A percentile compares a stretch with the other conserved stretches of the same genome.
phyloP scores from a whole-genome alignment of 2,888 invertebrate genomes.

The Netelia inedita region DNA sequence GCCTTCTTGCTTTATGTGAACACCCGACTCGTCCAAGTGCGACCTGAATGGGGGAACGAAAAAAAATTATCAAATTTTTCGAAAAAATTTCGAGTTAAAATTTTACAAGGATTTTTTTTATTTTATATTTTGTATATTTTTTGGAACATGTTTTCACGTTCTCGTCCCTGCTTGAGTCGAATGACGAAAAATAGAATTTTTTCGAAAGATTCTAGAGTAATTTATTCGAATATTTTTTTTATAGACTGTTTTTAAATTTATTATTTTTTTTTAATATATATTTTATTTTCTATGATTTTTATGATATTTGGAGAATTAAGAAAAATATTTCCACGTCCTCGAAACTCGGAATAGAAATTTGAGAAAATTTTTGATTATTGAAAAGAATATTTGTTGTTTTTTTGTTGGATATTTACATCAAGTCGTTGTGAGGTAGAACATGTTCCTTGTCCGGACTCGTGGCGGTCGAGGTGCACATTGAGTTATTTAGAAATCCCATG shows the following conservation, averaged over 20 bases:
- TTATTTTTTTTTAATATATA: background rate
- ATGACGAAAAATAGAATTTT: no score
- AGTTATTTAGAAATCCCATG: slow-evolving; percentile 85
- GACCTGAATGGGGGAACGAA: slow-evolving; percentile 75
- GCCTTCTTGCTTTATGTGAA: slow-evolving; percentile 83
- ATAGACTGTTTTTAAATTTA: background rate
- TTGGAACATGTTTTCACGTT: no score
- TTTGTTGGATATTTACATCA: slow-evolving; percentile 79
- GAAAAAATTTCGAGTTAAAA: no score
- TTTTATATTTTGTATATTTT: no score
- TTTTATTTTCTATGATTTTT: background rate
- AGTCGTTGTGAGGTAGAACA: slow-evolving; percentile 82
- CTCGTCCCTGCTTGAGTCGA: no score
- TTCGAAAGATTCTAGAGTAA: no score
- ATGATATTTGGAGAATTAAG: background rate
- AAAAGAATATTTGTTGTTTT: slow-evolving; percentile 45
- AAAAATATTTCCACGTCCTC: background rate
- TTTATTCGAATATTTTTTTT: background rate
- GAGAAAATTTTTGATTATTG: background rate
- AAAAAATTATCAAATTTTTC: background rate
- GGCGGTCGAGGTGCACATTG: slow-evolving; percentile 85
- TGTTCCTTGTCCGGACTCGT: slow-evolving; percentile 85
- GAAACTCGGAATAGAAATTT: background rate
- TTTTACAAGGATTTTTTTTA: no score
- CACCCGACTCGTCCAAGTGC: slow-evolving; percentile 83